Conservation (phyloP, 2,888 invertebrate genomes). For the Pterostichus madidus region DNA sequence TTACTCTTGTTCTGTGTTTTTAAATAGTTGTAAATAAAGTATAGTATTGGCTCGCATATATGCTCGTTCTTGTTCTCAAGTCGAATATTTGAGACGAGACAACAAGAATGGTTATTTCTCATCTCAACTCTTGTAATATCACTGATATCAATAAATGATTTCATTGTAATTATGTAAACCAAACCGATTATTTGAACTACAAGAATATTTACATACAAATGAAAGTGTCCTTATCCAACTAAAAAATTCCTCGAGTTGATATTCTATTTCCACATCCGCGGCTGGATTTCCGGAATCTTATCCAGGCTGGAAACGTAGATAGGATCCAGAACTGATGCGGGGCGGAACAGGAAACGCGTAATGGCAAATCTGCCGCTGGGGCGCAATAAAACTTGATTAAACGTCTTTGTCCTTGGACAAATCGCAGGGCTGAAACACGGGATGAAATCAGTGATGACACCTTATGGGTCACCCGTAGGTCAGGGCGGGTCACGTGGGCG, state of each 20-base stretch:
- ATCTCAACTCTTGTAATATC: no score
- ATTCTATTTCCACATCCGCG: constrained; percentile 1
- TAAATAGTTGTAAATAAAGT: no score
- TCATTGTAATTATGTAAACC: no score
- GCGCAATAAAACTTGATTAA: constrained; percentile 66
- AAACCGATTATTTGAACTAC: no score
- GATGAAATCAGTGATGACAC: background rate
- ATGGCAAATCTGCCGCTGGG: constrained; percentile 57
- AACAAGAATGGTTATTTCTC: no score
- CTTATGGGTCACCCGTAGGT: constrained; percentile 5
- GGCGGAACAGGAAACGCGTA: constrained; percentile 54
- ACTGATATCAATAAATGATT: no score
- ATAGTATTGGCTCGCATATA: no score
- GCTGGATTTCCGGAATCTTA: constrained; percentile 49
- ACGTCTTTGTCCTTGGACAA: constrained; percentile 64
- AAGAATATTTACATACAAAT: constrained; percentile 5
- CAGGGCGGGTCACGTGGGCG: background rate
- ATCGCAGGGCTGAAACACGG: constrained; percentile 3
- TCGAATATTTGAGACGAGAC: no score
- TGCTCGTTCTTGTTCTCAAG: no score
- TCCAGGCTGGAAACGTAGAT: background rate
- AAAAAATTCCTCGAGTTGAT: background rate
- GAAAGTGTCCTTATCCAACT: background rate
- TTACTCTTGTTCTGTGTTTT: no score
- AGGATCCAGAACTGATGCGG: constrained; percentile 18